Conservation (phyloP, 1,140 invertebrate species). For the Apis dorsata region DNA sequence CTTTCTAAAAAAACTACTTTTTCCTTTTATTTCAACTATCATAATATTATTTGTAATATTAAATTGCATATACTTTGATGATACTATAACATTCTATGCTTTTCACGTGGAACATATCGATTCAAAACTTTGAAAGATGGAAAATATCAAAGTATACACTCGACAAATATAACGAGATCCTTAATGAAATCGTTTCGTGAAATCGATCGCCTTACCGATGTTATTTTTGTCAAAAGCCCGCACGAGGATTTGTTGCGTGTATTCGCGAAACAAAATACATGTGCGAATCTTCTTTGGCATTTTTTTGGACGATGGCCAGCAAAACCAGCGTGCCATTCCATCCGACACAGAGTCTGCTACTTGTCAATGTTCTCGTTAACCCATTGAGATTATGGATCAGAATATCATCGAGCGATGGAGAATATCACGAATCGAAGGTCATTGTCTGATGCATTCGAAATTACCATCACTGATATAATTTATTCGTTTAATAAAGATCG, state of each 20-base stretch:
- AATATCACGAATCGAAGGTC: neutral
- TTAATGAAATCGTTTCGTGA: constrained; percentile 43
- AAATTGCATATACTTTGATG: too few species aligned
- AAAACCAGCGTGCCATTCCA: constrained; percentile 11
- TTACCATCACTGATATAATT: neutral
- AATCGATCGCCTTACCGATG: constrained; percentile 11
- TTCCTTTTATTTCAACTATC: too few species aligned
- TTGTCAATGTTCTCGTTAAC: constrained; percentile 20
- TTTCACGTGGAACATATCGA: too few species aligned
- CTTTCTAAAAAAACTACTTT: too few species aligned
- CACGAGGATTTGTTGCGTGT: constrained; percentile 47
- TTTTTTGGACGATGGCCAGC: constrained; percentile 46
- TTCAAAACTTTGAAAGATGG: too few species aligned
- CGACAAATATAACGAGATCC: constrained; percentile 13
- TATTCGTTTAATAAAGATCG: neutral
- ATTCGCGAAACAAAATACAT: constrained; percentile 59
- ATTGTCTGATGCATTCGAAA: neutral
- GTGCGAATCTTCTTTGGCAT: constrained; percentile 17
- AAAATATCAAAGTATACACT: too few species aligned
- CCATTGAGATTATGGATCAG: neutral
- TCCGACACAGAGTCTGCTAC: constrained; percentile 22
- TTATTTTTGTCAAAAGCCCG: constrained; percentile 57
- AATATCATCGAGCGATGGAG: neutral
- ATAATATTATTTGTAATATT: too few species aligned
- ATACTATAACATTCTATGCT: too few species aligned